These are phyloP conservation scores for Calephelis nemesis DNA, from an alignment of 1,140 invertebrate genomes.

Conservation along the genomic window DNA sequence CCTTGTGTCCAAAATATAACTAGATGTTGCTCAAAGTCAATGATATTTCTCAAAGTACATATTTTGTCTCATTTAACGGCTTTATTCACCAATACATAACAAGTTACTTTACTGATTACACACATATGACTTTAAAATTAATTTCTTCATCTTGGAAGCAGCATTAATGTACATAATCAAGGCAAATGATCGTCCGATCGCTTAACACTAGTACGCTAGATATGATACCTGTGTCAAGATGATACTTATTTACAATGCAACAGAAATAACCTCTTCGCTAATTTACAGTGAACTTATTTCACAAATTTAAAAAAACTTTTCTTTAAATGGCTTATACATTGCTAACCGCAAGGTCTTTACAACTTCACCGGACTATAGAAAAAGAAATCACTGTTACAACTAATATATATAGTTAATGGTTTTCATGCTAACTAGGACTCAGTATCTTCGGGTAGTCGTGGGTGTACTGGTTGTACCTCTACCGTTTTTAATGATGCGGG, in stretches of 20 bases:
- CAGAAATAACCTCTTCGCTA: constrained; percentile 13
- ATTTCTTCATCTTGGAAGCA: constrained; percentile 61
- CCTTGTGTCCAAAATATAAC: neutral
- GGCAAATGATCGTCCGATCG: constrained; percentile 37
- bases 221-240: constrained; percentile 10
- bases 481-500: rapidly evolving
- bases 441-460: no score
- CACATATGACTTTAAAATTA: constrained; percentile 27
- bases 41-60: neutral
- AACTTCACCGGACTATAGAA: no score
- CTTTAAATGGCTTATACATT: no score
- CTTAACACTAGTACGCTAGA: constrained; percentile 33
- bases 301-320: no score
- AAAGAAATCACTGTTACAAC: no score
- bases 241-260: constrained; percentile 4
- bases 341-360: no score
- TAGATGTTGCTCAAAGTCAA: neutral
- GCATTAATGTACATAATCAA: constrained; percentile 41
- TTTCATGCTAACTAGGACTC: no score
- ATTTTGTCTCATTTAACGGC: constrained; percentile 11
- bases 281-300: constrained; percentile 6
- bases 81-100: constrained; percentile 4
- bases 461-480: no score
- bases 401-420: no score
- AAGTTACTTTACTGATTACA: constrained; percentile 11